Conservation (phyloP, 2,113 vertebrate species). For the Corvus moneduloides region DNA sequence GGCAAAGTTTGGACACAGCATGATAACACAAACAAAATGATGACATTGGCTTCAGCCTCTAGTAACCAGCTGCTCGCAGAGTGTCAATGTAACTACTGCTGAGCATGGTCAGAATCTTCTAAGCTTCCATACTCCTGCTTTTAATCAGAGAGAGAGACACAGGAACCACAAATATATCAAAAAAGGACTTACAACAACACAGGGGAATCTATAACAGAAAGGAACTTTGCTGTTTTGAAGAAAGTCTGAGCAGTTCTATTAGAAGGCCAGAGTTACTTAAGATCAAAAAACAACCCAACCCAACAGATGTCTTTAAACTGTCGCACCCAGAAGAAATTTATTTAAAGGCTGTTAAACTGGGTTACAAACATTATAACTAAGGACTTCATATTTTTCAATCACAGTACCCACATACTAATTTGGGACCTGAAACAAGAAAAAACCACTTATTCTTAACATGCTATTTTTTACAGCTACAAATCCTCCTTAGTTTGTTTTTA, state of each 20-base stretch:
- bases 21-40: slow-evolving; percentile 1
- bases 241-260: neutral
- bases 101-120: neutral
- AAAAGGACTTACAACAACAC: neutral
- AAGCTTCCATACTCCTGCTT: neutral
- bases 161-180: neutral
- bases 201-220: neutral
- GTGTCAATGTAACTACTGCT: neutral
- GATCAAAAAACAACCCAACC: neutral
- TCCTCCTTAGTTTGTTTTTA: neutral
- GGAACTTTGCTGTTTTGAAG: neutral
- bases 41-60: slow-evolving; percentile 8
- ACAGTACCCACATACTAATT: neutral
- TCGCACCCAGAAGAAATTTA: neutral
- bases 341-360: neutral
- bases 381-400: neutral
- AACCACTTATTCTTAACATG: neutral
- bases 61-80: neutral
- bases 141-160: neutral
- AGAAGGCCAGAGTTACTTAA: neutral
- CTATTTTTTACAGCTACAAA: neutral
- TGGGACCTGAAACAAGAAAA: neutral
- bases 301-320: neutral
- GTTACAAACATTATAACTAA: neutral
- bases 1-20: neutral